Conservation (phyloP, 1,140 invertebrate genomes). For the Trachymyrmex septentrionalis region DNA sequence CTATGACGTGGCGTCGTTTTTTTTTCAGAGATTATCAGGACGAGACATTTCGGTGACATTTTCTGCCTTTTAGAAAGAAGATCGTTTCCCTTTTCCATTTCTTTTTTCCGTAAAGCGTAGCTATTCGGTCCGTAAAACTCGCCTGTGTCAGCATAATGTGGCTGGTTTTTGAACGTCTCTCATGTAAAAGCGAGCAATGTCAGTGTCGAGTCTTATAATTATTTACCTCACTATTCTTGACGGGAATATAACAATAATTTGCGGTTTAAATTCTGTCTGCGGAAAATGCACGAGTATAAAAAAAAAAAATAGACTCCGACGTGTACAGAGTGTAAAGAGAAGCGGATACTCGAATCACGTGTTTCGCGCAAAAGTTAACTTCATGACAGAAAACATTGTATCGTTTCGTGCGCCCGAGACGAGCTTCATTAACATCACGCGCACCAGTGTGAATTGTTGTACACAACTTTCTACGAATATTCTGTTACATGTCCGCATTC, state of each 20-base stretch:
- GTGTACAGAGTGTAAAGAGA: constrained; percentile 1
- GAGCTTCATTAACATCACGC: constrained; percentile 52
- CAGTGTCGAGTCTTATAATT: constrained; percentile 19
- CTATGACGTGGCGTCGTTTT: constrained; percentile 37
- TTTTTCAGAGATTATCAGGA: constrained; percentile 47
- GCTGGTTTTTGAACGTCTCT: neutral
- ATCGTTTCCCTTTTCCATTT: neutral
- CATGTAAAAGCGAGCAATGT: neutral
- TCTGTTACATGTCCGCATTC: neutral
- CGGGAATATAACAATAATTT: neutral
- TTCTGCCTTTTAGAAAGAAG: constrained; percentile 29
- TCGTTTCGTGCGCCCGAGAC: constrained; percentile 19
- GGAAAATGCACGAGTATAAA: neutral
- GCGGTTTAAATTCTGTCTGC: neutral
- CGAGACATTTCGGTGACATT: constrained; percentile 37
- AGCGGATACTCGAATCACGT: constrained; percentile 13
- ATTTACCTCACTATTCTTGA: neutral
- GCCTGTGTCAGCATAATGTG: neutral
- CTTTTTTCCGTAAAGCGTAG: neutral
- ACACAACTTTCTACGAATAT: constrained; percentile 16
- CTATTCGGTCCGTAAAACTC: neutral
- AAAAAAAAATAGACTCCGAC: neutral
- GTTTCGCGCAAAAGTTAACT: constrained; percentile 7
- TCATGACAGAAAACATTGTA: constrained; percentile 2
- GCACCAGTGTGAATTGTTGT: constrained; percentile 15